These are phyloP conservation scores for Neostethus bicornis DNA, from an alignment of 2,797 vertebrate genomes.

Conservation along the genomic window DNA sequence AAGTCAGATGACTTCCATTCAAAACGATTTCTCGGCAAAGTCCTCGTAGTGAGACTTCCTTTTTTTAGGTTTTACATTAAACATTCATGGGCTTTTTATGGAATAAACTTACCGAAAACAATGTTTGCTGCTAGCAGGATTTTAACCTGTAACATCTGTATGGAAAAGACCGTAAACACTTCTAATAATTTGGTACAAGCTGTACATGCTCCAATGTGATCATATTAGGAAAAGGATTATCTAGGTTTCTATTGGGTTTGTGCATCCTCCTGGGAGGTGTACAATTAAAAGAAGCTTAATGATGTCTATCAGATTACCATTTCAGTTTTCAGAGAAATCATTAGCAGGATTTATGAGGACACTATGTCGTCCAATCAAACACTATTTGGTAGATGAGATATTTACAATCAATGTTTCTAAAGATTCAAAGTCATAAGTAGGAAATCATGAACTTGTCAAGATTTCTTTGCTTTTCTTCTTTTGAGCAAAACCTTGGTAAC, in stretches of 20 bases:
- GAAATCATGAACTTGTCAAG: conserved; percentile 56
- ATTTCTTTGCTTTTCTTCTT: conserved; percentile 1
- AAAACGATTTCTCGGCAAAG: neutral
- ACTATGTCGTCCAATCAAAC: conserved; percentile 58
- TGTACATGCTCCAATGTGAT: conserved; percentile 13
- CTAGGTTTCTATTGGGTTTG: conserved; percentile 40
- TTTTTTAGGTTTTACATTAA: neutral
- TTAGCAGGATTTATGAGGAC: conserved; percentile 73
- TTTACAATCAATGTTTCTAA: conserved; percentile 63
- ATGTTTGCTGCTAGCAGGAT: neutral
- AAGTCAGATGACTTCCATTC: conserved; percentile 12
- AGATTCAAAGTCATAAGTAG: conserved; percentile 54
- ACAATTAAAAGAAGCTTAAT: conserved; percentile 73
- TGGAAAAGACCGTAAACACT: conserved; percentile 5
- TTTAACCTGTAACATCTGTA: neutral
- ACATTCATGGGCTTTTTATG: neutral
- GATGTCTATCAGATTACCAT: conserved; percentile 72
- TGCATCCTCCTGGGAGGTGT: conserved; percentile 30
- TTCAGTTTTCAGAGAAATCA: conserved; percentile 71
- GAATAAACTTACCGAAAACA: conserved; percentile 10
- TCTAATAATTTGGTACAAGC: conserved; percentile 7
- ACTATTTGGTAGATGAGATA: conserved; percentile 51
- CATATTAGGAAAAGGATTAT: conserved; percentile 34
- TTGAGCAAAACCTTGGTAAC: conserved; percentile 28
- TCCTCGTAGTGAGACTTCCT: neutral